Conservation (phyloP, 1,140 invertebrate genomes). For the Galendromus occidentalis region DNA sequence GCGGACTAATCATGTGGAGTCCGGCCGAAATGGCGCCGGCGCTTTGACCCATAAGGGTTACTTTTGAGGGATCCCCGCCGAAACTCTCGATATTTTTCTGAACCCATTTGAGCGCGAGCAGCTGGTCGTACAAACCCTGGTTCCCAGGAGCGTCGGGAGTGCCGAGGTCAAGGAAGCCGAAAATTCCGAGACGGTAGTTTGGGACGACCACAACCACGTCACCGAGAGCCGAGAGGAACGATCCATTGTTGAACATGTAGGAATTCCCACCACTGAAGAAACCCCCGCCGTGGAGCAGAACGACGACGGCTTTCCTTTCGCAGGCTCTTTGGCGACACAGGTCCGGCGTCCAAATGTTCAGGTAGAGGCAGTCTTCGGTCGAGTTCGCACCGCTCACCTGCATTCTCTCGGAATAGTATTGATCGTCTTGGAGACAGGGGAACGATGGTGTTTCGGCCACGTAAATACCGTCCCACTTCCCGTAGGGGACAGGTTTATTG, state of each 20-base stretch:
- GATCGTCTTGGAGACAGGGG: slow-evolving; percentile 16
- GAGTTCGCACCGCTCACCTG: slow-evolving; percentile 25
- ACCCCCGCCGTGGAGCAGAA: slow-evolving; percentile 22
- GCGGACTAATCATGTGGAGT: slow-evolving; percentile 27
- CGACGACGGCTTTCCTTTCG: slow-evolving; percentile 26
- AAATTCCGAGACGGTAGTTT: slow-evolving; percentile 25
- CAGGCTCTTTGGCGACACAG: slow-evolving; percentile 18
- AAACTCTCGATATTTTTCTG: slow-evolving; percentile 25
- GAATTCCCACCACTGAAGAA: slow-evolving; percentile 42
- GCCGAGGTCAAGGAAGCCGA: slow-evolving; percentile 24
- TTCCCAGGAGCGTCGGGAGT: slow-evolving; percentile 20
- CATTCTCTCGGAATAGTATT: background rate
- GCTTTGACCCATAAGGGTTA: slow-evolving; percentile 35
- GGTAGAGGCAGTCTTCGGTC: slow-evolving; percentile 76
- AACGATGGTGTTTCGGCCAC: slow-evolving; percentile 12
- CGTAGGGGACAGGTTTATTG: slow-evolving; percentile 54
- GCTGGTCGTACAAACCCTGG: slow-evolving; percentile 29
- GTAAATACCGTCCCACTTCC: slow-evolving; percentile 60
- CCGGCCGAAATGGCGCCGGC: slow-evolving; percentile 26
- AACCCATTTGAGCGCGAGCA: slow-evolving; percentile 28
- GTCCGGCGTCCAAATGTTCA: slow-evolving; percentile 69
- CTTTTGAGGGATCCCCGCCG: slow-evolving; percentile 24
- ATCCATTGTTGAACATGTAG: slow-evolving; percentile 29
- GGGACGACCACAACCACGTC: slow-evolving; percentile 26
- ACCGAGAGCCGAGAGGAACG: slow-evolving; percentile 23